Percentiles rank a stretch among this genome's conserved stretches.
Conservation (phyloP, 2,888 invertebrate species). For the Hirtodrosophila confusa region DNA sequence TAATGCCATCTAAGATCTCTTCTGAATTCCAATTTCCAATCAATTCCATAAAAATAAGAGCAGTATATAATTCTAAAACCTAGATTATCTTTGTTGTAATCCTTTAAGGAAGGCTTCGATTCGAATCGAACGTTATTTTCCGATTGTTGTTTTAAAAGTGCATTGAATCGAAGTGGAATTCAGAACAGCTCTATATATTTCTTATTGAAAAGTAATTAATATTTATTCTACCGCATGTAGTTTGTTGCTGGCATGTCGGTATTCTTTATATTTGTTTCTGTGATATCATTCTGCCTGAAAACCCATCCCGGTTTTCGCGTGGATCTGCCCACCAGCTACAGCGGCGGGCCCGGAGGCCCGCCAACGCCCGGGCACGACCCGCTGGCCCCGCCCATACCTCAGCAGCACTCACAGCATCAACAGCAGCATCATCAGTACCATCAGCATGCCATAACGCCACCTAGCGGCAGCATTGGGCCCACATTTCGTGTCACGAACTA, state of each 20-base stretch:
- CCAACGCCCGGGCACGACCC: conserved; percentile 60
- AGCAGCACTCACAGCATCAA: conserved; percentile 54
- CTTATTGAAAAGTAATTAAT: no score
- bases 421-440: conserved; percentile 59
- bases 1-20: no score
- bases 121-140: no score
- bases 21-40: no score
- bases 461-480: conserved; percentile 70
- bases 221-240: conserved; percentile 85
- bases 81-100: no score
- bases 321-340: conserved; percentile 81
- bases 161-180: no score
- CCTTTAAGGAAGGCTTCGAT: no score
- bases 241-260: conserved; percentile 96
- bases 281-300: conserved; percentile 97
- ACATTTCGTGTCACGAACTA: conserved; percentile 80
- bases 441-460: conserved; percentile 68
- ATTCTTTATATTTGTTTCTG: conserved; percentile 98
- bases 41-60: no score
- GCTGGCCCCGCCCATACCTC: conserved; percentile 72
- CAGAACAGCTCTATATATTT: no score
- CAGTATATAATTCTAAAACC: no score
- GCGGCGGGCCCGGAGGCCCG: conserved; percentile 37
- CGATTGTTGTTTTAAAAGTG: no score
- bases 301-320: conserved; percentile 95